phyloP scores from a whole-genome alignment of 2,888 invertebrate genomes.

The Tetropium fuscum region DNA sequence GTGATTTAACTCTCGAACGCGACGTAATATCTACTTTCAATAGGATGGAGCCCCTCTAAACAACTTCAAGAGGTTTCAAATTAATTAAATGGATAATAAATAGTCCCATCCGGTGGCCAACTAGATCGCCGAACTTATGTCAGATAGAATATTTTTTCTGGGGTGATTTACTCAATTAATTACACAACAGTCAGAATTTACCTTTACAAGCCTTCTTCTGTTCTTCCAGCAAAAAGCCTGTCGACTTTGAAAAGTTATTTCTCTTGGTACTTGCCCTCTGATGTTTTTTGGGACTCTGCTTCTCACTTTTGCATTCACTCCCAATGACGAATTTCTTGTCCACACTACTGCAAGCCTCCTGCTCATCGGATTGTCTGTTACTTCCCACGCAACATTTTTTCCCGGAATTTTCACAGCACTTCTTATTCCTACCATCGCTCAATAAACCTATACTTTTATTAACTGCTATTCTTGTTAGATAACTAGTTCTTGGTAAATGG shows the following conservation, averaged over 20 bases:
- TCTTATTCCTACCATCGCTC: constrained; percentile 55
- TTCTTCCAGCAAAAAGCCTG: constrained; percentile 61
- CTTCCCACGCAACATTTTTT: constrained; percentile 45
- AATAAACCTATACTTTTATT: constrained; percentile 64
- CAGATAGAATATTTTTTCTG: too few relatives aligned
- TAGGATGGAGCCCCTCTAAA: too few relatives aligned
- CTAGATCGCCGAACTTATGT: too few relatives aligned
- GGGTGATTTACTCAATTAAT: too few relatives aligned
- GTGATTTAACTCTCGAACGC: too few relatives aligned
- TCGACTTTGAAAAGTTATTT: constrained; percentile 62
- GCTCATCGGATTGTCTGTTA: constrained; percentile 17
- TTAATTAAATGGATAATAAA: too few relatives aligned
- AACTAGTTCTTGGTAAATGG: constrained; percentile 64
- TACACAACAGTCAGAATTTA: constrained; percentile 5
- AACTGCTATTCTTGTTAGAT: constrained; percentile 63
- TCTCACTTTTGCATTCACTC: constrained; percentile 56
- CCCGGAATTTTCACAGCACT: constrained; percentile 48
- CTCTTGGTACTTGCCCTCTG: constrained; percentile 51
- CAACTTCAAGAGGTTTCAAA: too few relatives aligned
- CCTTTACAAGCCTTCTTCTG: constrained; percentile 53
- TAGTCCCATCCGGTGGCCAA: too few relatives aligned
- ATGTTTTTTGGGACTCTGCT: constrained; percentile 58
- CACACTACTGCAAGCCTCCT: constrained; percentile 19
- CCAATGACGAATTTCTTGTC: constrained; percentile 46
- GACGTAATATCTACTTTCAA: too few relatives aligned